A percentile compares a stretch with the other conserved stretches of the same genome.
Conservation (phyloP, 2,113 vertebrate genomes). For the Heteronetta atricapilla region DNA sequence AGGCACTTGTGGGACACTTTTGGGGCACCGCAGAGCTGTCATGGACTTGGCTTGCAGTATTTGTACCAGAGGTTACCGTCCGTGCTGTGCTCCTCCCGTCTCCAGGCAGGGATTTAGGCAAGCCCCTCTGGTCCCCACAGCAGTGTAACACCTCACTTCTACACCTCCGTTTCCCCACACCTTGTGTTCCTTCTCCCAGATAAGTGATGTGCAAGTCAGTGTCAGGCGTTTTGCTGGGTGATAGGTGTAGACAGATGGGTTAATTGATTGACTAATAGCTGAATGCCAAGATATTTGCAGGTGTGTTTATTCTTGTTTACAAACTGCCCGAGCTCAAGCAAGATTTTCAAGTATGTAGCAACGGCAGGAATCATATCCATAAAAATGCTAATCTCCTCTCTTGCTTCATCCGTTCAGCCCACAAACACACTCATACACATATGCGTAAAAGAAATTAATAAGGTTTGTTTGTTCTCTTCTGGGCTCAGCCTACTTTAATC, state of each 20-base stretch:
- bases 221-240: not conserved
- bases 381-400: constrained; percentile 39
- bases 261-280: not conserved
- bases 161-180: not conserved
- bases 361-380: constrained; percentile 48
- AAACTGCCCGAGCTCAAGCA: constrained; percentile 34
- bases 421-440: not conserved
- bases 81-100: not conserved
- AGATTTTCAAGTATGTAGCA: constrained; percentile 38
- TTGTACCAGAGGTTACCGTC: not conserved
- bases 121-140: rapidly evolving
- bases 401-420: constrained; percentile 34
- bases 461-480: constrained; percentile 18
- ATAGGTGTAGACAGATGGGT: not conserved
- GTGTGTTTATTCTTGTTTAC: constrained; percentile 56
- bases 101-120: not conserved
- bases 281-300: not conserved
- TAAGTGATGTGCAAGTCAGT: not conserved
- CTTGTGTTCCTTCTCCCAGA: not conserved
- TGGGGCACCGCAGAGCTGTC: too few relatives aligned
- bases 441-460: not conserved
- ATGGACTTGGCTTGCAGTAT: not conserved
- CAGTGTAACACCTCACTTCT: rapidly evolving
- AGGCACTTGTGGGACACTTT: too few relatives aligned
- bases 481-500: not conserved